phyloP scores from a whole-genome alignment of 2,888 invertebrate genomes.

The Phoenoteleia sp. region DNA sequence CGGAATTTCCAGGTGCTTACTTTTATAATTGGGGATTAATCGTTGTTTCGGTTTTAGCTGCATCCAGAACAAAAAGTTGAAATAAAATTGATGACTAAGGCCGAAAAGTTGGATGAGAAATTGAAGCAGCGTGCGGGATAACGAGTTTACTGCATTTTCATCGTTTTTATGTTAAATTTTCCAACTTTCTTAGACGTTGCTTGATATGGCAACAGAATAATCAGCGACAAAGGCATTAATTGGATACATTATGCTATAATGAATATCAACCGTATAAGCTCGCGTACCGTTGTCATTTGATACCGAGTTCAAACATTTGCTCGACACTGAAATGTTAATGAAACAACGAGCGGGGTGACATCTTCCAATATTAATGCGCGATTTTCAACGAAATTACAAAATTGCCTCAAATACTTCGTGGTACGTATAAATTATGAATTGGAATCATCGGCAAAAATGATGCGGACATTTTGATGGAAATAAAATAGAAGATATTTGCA shows the following conservation, averaged over 20 bases:
- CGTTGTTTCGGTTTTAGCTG: not conserved
- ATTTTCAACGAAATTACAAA: not conserved
- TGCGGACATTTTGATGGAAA: not conserved
- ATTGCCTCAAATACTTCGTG: not conserved
- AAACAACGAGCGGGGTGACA: too few relatives aligned
- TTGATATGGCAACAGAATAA: too few relatives aligned
- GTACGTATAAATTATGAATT: not conserved
- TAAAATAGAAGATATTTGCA: not conserved
- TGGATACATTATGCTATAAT: too few relatives aligned
- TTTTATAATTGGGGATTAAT: not conserved
- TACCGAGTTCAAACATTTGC: too few relatives aligned
- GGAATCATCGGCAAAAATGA: not conserved
- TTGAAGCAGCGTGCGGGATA: not conserved
- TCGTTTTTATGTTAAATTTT: too few relatives aligned
- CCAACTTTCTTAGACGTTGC: too few relatives aligned
- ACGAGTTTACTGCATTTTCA: not conserved
- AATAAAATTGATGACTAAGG: not conserved
- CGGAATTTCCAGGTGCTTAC: constrained; percentile 6
- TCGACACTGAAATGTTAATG: too few relatives aligned
- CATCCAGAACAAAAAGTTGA: not conserved
- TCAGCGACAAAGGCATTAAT: too few relatives aligned
- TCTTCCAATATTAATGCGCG: not conserved
- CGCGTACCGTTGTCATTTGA: too few relatives aligned
- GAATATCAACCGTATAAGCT: too few relatives aligned
- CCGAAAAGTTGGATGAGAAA: not conserved